Conservation (phyloP, 2,888 invertebrate genomes). For the Meteorus cinctellus region DNA sequence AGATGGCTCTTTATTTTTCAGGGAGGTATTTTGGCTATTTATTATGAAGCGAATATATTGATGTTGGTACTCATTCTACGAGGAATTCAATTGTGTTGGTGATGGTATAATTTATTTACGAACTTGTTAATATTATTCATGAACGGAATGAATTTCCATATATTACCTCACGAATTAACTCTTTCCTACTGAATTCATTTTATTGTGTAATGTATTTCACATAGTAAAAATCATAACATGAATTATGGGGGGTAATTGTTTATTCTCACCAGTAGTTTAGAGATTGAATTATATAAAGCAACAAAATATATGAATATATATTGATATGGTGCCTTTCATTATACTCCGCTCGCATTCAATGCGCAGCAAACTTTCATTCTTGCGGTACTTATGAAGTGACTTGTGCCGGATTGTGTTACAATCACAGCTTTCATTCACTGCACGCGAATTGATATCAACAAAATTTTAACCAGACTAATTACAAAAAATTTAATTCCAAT, state of each 20-base stretch:
- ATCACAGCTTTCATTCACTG: slow-evolving; percentile 39
- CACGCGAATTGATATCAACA: slow-evolving; percentile 21
- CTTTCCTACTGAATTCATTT: slow-evolving; percentile 5
- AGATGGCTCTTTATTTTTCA: neutral
- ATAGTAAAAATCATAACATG: slow-evolving; percentile 22
- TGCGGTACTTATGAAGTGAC: slow-evolving; percentile 39
- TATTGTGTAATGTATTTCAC: slow-evolving; percentile 13
- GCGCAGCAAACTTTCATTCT: slow-evolving; percentile 43
- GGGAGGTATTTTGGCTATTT: neutral
- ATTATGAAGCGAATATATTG: neutral
- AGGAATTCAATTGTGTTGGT: neutral
- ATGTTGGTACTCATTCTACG: neutral
- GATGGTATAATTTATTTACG: neutral
- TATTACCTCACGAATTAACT: neutral
- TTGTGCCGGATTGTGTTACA: slow-evolving; percentile 28
- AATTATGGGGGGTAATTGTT: slow-evolving; percentile 44
- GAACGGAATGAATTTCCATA: neutral
- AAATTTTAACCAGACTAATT: neutral
- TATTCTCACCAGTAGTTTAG: slow-evolving; percentile 36
- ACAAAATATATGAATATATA: slow-evolving; percentile 9
- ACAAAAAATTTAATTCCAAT: no score
- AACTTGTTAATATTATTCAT: neutral
- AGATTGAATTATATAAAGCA: slow-evolving; percentile 37
- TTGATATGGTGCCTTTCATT: slow-evolving; percentile 31
- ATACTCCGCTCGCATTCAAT: slow-evolving; percentile 25